These are phyloP conservation scores for Poicephalus gulielmi DNA, from an alignment of 2,113 vertebrate species.

Conservation along the genomic window DNA sequence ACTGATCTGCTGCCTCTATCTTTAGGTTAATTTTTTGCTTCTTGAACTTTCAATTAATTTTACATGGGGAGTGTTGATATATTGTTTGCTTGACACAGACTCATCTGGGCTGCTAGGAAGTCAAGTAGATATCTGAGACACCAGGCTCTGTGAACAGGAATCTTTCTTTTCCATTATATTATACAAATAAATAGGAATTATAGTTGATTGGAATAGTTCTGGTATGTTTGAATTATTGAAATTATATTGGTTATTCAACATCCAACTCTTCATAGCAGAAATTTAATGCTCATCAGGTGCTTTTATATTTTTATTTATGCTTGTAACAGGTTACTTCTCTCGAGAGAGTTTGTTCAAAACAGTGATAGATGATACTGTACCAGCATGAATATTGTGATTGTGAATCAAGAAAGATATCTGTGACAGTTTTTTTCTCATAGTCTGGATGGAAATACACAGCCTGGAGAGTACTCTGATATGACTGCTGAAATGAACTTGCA, in stretches of 20 bases:
- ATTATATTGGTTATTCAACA: not conserved
- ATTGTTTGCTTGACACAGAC: not conserved
- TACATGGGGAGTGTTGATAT: not conserved
- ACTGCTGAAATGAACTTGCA: not conserved
- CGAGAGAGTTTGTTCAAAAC: not conserved
- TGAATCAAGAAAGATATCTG: not conserved
- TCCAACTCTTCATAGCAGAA: not conserved
- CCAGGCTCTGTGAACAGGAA: not conserved
- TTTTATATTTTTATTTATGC: not conserved
- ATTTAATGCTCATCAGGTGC: not conserved
- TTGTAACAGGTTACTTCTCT: not conserved
- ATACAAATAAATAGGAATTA: not conserved
- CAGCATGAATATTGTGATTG: not conserved
- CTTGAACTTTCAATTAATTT: not conserved
- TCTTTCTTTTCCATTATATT: not conserved
- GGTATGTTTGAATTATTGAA: not conserved
- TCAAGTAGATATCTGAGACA: not conserved
- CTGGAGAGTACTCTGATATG: not conserved
- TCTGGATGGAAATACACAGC: not conserved
- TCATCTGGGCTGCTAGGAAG: not conserved
- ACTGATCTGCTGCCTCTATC: not conserved
- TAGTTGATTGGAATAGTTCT: not conserved
- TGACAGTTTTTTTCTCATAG: not conserved
- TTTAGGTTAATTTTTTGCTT: not conserved
- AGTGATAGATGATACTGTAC: not conserved